Percentiles rank a stretch among this genome's conserved stretches.
Conservation (phyloP, 2,113 vertebrate genomes). For the Pogonocichla stellata region DNA sequence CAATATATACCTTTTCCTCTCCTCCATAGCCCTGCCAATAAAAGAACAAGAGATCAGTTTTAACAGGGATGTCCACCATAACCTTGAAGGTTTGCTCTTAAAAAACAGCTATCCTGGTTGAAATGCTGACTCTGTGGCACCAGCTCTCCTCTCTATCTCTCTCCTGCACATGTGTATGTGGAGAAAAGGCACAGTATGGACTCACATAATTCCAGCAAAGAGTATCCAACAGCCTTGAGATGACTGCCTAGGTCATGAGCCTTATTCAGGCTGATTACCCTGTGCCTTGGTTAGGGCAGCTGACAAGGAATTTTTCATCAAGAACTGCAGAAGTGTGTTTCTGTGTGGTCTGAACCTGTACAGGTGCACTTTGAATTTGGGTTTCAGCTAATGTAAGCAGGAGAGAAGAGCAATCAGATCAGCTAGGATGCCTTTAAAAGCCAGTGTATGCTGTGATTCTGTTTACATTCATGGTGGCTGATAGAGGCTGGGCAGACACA, state of each 20-base stretch:
- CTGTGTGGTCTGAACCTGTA: background rate
- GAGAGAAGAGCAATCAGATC: background rate
- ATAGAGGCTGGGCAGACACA: background rate
- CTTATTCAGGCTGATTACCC: background rate
- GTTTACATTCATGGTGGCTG: background rate
- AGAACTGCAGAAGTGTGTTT: background rate
- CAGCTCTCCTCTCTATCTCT: background rate
- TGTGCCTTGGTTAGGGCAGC: background rate
- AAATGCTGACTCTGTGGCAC: background rate
- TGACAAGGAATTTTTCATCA: background rate
- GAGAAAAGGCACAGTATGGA: background rate
- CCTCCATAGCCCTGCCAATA: slow-evolving; percentile 88
- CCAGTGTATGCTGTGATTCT: background rate
- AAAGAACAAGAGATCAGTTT: slow-evolving; percentile 38
- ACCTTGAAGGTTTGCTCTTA: background rate
- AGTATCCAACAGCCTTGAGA: background rate
- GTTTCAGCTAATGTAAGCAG: background rate
- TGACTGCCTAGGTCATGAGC: background rate
- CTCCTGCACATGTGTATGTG: background rate
- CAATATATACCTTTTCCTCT: slow-evolving; percentile 92
- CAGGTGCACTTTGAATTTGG: background rate
- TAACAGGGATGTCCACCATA: background rate
- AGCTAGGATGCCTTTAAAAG: background rate
- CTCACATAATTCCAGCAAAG: background rate
- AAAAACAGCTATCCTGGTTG: background rate